Evolutionary conservation across 2,888 invertebrate species (phyloP).

Genomic region (Acronicta alni): DNA sequence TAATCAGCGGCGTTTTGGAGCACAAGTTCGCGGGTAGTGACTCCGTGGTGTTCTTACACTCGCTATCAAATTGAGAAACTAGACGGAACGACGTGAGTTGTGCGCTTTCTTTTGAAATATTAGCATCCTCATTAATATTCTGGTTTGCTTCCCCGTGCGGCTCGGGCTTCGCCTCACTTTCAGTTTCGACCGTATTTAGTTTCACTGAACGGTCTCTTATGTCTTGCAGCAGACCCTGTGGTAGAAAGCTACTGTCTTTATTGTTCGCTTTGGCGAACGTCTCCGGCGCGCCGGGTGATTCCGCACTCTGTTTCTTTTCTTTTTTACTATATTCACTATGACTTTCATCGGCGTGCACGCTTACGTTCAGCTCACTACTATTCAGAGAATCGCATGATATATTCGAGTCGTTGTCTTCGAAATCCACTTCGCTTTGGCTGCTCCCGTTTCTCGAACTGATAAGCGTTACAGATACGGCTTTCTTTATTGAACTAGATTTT

Average conservation of each 20-base stretch:
- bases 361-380: slow-evolving; percentile 91
- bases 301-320: slow-evolving; percentile 75
- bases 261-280: slow-evolving; percentile 75
- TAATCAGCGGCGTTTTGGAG: slow-evolving; percentile 86
- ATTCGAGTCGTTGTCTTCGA: slow-evolving; percentile 93
- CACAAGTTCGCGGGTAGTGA: slow-evolving; percentile 69
- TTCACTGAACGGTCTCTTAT: slow-evolving; percentile 91
- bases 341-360: slow-evolving; percentile 86
- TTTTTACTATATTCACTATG: slow-evolving; percentile 81
- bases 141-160: slow-evolving; percentile 76
- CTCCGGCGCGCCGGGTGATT: slow-evolving; percentile 75
- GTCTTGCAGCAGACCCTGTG: slow-evolving; percentile 91
- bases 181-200: slow-evolving; percentile 83
- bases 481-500: slow-evolving; percentile 84
- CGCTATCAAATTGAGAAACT: slow-evolving; percentile 85
- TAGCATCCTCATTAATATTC: slow-evolving; percentile 85
- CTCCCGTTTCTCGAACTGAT: slow-evolving; percentile 89
- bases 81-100: slow-evolving; percentile 87
- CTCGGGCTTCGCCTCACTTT: slow-evolving; percentile 76
- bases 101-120: slow-evolving; percentile 85
- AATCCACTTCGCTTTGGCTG: slow-evolving; percentile 91
- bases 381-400: slow-evolving; percentile 95
- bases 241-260: slow-evolving; percentile 88
- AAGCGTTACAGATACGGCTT: slow-evolving; percentile 88
- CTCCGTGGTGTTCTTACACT: slow-evolving; percentile 74